Conservation (phyloP, 1,140 invertebrate species). For the Diabrotica undecimpunctata region DNA sequence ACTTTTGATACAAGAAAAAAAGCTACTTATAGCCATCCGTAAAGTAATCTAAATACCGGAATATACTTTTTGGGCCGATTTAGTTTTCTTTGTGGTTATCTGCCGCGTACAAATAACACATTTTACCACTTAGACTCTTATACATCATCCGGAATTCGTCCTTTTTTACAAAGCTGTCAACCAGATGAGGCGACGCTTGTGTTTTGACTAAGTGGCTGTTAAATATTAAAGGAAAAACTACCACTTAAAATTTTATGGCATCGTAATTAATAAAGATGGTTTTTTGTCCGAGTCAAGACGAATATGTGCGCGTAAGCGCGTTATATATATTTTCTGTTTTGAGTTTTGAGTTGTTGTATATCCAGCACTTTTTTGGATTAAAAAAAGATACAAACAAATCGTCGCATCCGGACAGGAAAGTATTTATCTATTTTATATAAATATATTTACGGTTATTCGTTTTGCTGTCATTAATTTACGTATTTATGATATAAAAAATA, state of each 20-base stretch:
- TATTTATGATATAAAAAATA: no score
- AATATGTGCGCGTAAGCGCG: background rate
- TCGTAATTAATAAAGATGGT: background rate
- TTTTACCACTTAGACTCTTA: slow-evolving; percentile 28
- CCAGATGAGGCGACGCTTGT: background rate
- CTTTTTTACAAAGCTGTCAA: slow-evolving; percentile 5
- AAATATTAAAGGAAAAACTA: slow-evolving; percentile 1
- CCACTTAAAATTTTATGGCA: slow-evolving; percentile 5
- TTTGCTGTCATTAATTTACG: no score
- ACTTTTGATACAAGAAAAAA: no score
- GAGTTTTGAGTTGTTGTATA: no score
- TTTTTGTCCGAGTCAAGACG: background rate
- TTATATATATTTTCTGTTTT: no score
- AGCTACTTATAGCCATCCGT: background rate
- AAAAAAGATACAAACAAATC: no score
- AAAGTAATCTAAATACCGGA: background rate
- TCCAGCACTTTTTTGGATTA: no score
- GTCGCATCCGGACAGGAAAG: no score
- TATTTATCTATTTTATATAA: no score
- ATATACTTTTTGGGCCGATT: slow-evolving; percentile 6
- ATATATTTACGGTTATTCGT: no score
- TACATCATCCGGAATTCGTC: slow-evolving; percentile 19
- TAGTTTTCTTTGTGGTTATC: slow-evolving; percentile 24
- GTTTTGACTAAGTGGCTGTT: background rate
- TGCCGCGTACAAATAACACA: slow-evolving; percentile 23